phyloP scores from a whole-genome alignment of 53 echinoderm and acorn worm species.

The Stichopus horrens region DNA sequence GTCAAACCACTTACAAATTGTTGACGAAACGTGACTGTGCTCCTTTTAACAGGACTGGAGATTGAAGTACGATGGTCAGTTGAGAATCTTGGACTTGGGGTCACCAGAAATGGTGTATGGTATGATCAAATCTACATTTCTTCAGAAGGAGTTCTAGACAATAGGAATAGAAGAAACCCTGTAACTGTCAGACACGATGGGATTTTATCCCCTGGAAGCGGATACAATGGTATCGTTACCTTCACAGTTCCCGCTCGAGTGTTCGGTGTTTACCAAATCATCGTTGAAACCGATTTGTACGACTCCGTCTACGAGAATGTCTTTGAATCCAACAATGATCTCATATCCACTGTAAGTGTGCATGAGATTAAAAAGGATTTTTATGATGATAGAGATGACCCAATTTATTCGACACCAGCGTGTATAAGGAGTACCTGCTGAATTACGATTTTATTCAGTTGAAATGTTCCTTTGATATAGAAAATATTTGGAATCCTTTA shows the following conservation, averaged over 20 bases:
- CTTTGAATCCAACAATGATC: conserved; percentile 35
- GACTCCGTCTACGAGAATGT: conserved; percentile 10
- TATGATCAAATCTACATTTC: conserved; percentile 19
- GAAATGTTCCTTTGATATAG: too few relatives aligned
- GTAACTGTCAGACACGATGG: not conserved
- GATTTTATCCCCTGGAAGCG: conserved; percentile 4
- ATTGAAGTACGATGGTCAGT: conserved; percentile 25
- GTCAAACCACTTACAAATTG: too few relatives aligned
- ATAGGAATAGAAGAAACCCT: conserved; percentile 4
- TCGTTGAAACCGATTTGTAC: conserved; percentile 32
- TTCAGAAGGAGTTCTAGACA: conserved; percentile 5
- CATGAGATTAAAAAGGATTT: too few relatives aligned
- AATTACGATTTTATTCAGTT: too few relatives aligned
- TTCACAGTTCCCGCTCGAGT: conserved; percentile 9
- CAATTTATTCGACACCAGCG: too few relatives aligned
- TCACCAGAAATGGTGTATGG: not conserved
- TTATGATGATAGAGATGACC: too few relatives aligned
- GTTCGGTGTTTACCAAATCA: not conserved
- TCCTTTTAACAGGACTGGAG: not conserved
- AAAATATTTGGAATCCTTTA: too few relatives aligned
- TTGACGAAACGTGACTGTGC: too few relatives aligned
- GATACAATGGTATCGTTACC: conserved; percentile 21
- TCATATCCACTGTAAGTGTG: conserved; percentile 1
- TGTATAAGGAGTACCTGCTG: too few relatives aligned
- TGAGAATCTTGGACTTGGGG: conserved; percentile 28